Conservation (phyloP, 2,888 invertebrate genomes). For the Troglohyphantes excavatus region DNA sequence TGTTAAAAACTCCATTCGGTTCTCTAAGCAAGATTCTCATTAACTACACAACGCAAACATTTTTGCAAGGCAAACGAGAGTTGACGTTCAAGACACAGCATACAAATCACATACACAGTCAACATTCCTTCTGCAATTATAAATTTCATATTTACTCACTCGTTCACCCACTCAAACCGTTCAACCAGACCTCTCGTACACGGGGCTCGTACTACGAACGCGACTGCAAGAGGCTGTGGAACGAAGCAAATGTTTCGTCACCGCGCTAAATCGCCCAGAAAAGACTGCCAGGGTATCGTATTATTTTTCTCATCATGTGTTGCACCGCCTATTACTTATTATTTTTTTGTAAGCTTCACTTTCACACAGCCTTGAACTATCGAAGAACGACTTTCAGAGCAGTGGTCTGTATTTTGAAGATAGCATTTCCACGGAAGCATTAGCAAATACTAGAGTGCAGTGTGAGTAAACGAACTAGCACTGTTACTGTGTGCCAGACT, state of each 20-base stretch:
- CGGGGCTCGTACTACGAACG: slow-evolving; percentile 10
- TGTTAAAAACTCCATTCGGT: slow-evolving; percentile 47
- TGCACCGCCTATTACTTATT: slow-evolving; percentile 30
- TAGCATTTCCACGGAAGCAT: slow-evolving; percentile 54
- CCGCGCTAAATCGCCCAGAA: slow-evolving; percentile 10
- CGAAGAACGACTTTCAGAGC: slow-evolving; percentile 20
- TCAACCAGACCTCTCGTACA: background rate
- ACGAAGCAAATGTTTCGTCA: background rate
- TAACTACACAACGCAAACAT: slow-evolving; percentile 69
- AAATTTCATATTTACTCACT: slow-evolving; percentile 16
- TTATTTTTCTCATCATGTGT: slow-evolving; percentile 74
- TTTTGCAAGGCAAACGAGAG: slow-evolving; percentile 63
- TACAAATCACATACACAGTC: slow-evolving; percentile 59
- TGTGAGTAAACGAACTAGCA: slow-evolving; percentile 85
- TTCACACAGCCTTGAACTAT: slow-evolving; percentile 44
- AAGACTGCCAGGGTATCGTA: slow-evolving; percentile 11
- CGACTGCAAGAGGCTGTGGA: slow-evolving; percentile 6
- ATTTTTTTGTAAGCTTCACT: slow-evolving; percentile 41
- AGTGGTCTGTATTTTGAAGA: slow-evolving; percentile 10
- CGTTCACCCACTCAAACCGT: slow-evolving; percentile 12
- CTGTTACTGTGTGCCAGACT: slow-evolving; percentile 97
- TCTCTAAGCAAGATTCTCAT: slow-evolving; percentile 69
- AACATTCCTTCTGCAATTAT: slow-evolving; percentile 22
- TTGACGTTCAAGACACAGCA: slow-evolving; percentile 66
- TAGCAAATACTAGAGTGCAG: slow-evolving; percentile 79